Conservation (phyloP, 2,797 vertebrate genomes). For the Onychomys torridus region DNA sequence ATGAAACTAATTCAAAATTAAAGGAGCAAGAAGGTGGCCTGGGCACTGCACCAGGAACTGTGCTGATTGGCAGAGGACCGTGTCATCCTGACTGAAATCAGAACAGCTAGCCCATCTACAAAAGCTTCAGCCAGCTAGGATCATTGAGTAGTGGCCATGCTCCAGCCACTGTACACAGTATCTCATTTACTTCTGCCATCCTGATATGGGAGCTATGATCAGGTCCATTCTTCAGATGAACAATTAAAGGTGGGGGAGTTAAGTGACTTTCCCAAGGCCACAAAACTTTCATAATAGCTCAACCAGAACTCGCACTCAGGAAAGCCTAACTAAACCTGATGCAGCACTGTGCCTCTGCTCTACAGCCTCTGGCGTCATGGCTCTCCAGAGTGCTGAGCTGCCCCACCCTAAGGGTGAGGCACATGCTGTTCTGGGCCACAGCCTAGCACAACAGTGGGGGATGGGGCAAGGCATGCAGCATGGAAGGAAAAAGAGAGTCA, state of each 20-base stretch:
- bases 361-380: neutral
- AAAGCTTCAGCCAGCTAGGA: neutral
- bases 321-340: neutral
- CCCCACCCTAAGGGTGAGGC: neutral
- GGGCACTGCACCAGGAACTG: neutral
- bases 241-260: neutral
- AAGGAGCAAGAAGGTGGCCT: neutral
- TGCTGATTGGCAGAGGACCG: neutral
- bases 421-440: neutral
- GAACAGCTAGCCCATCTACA: neutral
- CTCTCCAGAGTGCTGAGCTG: neutral
- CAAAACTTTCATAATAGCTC: neutral
- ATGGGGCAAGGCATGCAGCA: neutral
- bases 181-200: neutral
- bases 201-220: neutral
- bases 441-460: neutral
- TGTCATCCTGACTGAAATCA: neutral
- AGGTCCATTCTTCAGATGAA: neutral
- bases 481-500: neutral
- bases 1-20: neutral
- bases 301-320: neutral
- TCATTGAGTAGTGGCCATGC: too few relatives aligned
- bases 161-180: neutral
- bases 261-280: neutral
- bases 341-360: neutral